Percentiles rank a stretch among this genome's conserved stretches.
phyloP scores from a whole-genome alignment of 2,797 vertebrate species.

The Cyclopterus lumpus region DNA sequence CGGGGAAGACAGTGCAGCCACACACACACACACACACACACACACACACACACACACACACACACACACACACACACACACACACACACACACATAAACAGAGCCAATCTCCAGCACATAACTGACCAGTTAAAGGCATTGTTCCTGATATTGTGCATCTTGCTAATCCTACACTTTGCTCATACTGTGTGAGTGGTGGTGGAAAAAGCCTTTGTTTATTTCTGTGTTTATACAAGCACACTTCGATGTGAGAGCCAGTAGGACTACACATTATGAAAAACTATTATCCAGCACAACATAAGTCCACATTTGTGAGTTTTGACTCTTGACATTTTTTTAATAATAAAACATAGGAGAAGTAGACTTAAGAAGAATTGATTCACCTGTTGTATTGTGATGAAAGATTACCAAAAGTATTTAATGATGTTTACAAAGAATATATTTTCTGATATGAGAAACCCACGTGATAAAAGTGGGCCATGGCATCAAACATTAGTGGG shows the following conservation, averaged over 20 bases:
- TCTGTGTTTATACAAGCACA: conserved; percentile 7
- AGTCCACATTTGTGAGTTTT: background rate
- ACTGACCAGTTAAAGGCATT: conserved; percentile 58
- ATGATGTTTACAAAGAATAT: background rate
- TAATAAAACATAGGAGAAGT: no score
- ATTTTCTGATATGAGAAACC: background rate
- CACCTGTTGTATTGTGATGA: background rate
- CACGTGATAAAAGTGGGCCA: background rate
- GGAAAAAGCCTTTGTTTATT: conserved; percentile 3
- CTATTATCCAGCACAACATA: background rate
- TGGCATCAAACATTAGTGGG: background rate
- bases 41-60: background rate
- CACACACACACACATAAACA: conserved; percentile 13
- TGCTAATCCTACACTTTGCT: conserved; percentile 44
- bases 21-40: background rate
- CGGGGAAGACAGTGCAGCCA: conserved; percentile 26
- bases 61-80: background rate
- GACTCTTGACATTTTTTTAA: background rate
- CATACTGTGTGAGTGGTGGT: conserved; percentile 42
- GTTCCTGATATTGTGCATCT: conserved; percentile 50
- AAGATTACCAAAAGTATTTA: background rate
- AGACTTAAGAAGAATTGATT: background rate
- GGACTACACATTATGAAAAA: background rate
- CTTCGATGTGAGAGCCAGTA: background rate
- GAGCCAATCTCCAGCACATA: conserved; percentile 53